Conservation (phyloP, 2,113 vertebrate genomes). For the Macquaria australasica region DNA sequence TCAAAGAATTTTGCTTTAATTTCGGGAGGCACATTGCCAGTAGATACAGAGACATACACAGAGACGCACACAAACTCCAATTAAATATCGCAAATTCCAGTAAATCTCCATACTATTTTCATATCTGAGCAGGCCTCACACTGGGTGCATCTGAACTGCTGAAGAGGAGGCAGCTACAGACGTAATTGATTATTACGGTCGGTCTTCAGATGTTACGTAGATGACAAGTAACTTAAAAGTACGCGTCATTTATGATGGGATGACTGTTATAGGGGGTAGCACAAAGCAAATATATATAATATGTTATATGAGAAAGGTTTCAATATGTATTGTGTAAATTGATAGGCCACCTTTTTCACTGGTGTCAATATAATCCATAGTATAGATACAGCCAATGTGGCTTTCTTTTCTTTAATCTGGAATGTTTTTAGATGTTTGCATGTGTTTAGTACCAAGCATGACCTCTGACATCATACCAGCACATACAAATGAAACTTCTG, state of each 20-base stretch:
- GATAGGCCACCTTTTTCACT: slow-evolving; percentile 17
- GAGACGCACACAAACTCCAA: slow-evolving; percentile 83
- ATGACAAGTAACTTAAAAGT: slow-evolving; percentile 81
- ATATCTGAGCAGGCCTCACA: slow-evolving; percentile 77
- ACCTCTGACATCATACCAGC: neutral
- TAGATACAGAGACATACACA: slow-evolving; percentile 80
- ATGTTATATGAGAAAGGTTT: slow-evolving; percentile 46
- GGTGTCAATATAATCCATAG: slow-evolving; percentile 19
- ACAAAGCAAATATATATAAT: slow-evolving; percentile 52
- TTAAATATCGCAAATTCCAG: slow-evolving; percentile 82
- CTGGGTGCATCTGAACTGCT: slow-evolving; percentile 63
- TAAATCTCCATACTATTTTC: slow-evolving; percentile 79
- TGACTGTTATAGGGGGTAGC: slow-evolving; percentile 40
- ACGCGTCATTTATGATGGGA: slow-evolving; percentile 69
- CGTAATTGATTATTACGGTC: slow-evolving; percentile 78
- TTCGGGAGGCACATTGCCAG: slow-evolving; percentile 78
- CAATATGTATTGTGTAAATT: slow-evolving; percentile 29
- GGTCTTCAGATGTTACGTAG: slow-evolving; percentile 70
- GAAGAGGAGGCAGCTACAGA: slow-evolving; percentile 56
- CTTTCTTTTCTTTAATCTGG: neutral
- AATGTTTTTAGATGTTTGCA: neutral
- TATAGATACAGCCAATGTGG: neutral
- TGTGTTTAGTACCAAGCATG: neutral
- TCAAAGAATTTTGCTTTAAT: slow-evolving; percentile 87
- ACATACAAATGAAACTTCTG: neutral